These are phyloP conservation scores for Leptopilina myrica DNA, from an alignment of 2,888 invertebrate genomes.

Conservation along the genomic window DNA sequence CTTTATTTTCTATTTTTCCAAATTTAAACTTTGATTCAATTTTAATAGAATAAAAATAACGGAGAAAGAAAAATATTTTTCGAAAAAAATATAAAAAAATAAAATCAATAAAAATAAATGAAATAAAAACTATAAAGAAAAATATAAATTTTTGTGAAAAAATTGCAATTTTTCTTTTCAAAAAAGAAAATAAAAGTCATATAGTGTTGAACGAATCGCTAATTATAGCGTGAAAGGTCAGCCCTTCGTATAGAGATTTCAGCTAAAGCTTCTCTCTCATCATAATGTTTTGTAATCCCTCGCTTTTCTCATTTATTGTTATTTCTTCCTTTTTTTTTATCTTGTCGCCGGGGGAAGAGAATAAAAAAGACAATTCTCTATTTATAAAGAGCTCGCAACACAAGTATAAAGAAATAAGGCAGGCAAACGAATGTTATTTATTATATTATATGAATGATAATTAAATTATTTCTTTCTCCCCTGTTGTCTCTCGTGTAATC, in stretches of 20 bases:
- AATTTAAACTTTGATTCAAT: too few species aligned
- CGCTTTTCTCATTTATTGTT: conserved; percentile 29
- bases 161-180: neutral
- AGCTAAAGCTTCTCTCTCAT: conserved; percentile 6
- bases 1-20: too few species aligned
- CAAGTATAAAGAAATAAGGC: conserved; percentile 12
- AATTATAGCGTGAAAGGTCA: conserved; percentile 14
- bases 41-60: too few species aligned
- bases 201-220: neutral
- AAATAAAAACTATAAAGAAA: too few species aligned
- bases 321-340: neutral
- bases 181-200: neutral
- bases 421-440: conserved; percentile 2
- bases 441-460: neutral
- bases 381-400: neutral
- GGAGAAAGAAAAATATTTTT: too few species aligned
- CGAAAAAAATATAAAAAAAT: too few species aligned
- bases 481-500: neutral
- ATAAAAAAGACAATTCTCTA: neutral
- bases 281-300: conserved; percentile 8
- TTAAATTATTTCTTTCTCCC: conserved; percentile 27
- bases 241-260: conserved; percentile 14
- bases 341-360: neutral
- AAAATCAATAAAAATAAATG: too few species aligned
- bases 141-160: too few species aligned